phyloP scores from a whole-genome alignment of 2,888 invertebrate species.

The Drosophila mimica region DNA sequence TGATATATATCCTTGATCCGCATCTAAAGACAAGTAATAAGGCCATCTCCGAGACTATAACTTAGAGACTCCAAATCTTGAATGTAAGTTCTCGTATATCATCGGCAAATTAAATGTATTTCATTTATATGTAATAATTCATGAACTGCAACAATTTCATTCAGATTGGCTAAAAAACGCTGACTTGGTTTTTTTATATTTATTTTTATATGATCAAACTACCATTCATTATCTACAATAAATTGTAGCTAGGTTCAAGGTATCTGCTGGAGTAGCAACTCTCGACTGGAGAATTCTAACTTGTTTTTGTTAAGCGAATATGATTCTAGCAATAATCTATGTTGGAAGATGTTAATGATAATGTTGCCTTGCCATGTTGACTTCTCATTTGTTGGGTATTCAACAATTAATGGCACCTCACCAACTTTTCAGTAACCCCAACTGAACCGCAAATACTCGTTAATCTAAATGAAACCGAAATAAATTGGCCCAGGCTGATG shows the following conservation, averaged over 20 bases:
- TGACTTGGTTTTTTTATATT: too few relatives aligned
- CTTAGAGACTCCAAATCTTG: too few relatives aligned
- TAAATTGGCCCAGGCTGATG: conserved; percentile 36
- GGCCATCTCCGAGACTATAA: too few relatives aligned
- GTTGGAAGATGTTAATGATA: conserved; percentile 41
- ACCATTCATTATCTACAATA: not conserved
- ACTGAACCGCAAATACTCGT: conserved; percentile 42
- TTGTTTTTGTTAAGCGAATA: not conserved
- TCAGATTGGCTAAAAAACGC: not conserved
- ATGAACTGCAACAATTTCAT: not conserved
- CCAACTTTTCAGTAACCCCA: conserved; percentile 32
- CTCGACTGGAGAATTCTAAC: not conserved
- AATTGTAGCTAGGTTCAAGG: not conserved
- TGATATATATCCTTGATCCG: too few relatives aligned
- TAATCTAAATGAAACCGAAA: conserved; percentile 18
- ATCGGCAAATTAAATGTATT: too few relatives aligned
- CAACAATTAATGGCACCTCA: conserved; percentile 35
- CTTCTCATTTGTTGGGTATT: conserved; percentile 49
- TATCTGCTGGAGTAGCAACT: not conserved
- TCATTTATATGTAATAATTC: too few relatives aligned
- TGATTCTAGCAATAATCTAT: conserved; percentile 1
- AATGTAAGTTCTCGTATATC: too few relatives aligned
- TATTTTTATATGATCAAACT: not conserved
- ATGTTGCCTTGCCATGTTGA: conserved; percentile 49
- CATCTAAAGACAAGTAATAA: too few relatives aligned